phyloP scores from a whole-genome alignment of 1,140 invertebrate species.

The Scaptomyza graminum region DNA sequence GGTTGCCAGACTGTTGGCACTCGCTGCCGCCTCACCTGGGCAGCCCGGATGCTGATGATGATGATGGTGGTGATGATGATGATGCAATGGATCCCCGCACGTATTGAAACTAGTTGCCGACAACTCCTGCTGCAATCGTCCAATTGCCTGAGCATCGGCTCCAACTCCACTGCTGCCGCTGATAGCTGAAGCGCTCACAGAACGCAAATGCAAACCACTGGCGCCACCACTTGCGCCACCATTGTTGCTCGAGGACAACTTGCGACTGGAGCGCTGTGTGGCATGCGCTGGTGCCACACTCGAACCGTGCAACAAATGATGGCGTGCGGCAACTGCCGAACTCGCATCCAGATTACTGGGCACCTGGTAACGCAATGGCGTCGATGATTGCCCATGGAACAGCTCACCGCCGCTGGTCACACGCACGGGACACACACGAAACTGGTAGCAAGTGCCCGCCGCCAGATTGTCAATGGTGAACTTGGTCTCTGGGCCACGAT shows the following conservation, averaged over 20 bases:
- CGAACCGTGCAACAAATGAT: slow-evolving; percentile 55
- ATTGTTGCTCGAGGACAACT: slow-evolving; percentile 46
- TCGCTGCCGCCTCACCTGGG: slow-evolving; percentile 5
- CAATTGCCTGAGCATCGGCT: slow-evolving; percentile 54
- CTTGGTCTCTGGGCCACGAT: slow-evolving; percentile 88
- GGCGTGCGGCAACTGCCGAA: slow-evolving; percentile 32
- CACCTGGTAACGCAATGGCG: slow-evolving; percentile 84
- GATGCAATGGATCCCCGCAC: slow-evolving; percentile 76
- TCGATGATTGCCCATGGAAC: slow-evolving; percentile 88
- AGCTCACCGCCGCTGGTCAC: slow-evolving; percentile 85
- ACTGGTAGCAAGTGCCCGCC: slow-evolving; percentile 88
- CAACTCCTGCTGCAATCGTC: slow-evolving; percentile 68
- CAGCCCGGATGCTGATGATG: slow-evolving; percentile 62
- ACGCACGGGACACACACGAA: slow-evolving; percentile 90
- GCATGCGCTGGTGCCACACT: slow-evolving; percentile 13
- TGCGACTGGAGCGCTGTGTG: slow-evolving; percentile 67
- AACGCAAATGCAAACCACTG: slow-evolving; percentile 59
- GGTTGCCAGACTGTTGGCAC: slow-evolving; percentile 2
- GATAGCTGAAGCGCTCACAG: slow-evolving; percentile 75
- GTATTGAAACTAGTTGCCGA: slow-evolving; percentile 58
- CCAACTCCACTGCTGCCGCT: slow-evolving; percentile 66
- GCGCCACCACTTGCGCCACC: slow-evolving; percentile 13
- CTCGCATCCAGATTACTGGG: slow-evolving; percentile 64
- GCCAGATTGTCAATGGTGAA: slow-evolving; percentile 88
- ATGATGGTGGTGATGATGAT: slow-evolving; percentile 81